Base-by-base conservation (phyloP, 1,140 invertebrate species). In the Psix sp. region DNA sequence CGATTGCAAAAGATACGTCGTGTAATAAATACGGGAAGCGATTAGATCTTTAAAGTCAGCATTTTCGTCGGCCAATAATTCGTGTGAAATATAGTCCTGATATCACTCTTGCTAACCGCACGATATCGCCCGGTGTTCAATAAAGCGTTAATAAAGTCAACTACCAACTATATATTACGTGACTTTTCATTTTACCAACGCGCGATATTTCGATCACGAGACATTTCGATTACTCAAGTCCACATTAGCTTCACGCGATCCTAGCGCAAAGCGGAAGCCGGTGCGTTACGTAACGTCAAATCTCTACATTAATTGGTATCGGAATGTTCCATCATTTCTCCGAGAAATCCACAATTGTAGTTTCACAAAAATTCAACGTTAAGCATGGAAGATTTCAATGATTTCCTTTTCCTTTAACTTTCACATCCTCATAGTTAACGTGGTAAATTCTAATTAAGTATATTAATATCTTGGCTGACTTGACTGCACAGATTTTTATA, bases 21-120 rank as follows among this genome's bases (percentile, higher is more conserved):
- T 46, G 76, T 56, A 77, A 80, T 80, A 80, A 80, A 80, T 79
- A 80, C 76, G 59, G 67, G 72, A 72, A 80, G 71, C 65, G 76
- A 80, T 80, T 78, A 78, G 67, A 80, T 80, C 78, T 63, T 67
- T 48, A 71, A 62, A 77, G 76, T 78, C 78, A 77, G 74, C 78
- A 60, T 78, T 78, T 80, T 78, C 72, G 65, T 72, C 65, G 62
- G 48, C 74, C 76, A 78, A 80, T 80, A 80, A 80, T 78, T 80
- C 62, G 62, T 56, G 43, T 80, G 74, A 77, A 77, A 76, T 76
- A 78, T 80, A 75, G 67, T 65, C 63, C 43, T 51, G 67, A 72
- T 72, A 76, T 74, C 59, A 48, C 68, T 62, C 65, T 70, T 51
- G 59, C 66, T 78, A 65, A 74, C 54, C 46, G 36, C 49, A 51